A percentile compares a stretch with the other conserved stretches of the same genome.
These are phyloP conservation scores for Echinarachnius parma DNA, from an alignment of 53 echinoderm and acorn worm species.

Conservation along the genomic window DNA sequence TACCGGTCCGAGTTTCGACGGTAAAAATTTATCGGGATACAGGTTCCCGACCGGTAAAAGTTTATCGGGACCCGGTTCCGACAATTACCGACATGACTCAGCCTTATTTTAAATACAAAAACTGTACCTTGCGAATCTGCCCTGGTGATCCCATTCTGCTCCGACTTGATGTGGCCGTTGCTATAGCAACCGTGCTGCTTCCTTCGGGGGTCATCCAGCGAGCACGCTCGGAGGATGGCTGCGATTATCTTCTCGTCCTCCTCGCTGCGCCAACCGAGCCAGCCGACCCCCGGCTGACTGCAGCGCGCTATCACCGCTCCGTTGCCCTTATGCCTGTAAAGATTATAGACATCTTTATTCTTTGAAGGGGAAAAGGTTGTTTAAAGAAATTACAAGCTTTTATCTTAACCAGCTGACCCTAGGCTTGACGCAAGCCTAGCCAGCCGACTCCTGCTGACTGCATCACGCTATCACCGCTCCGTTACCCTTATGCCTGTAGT, in stretches of 20 bases:
- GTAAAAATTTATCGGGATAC: too few species aligned
- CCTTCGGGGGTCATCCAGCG: conserved; percentile 45
- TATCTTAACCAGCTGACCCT: conserved; percentile 85
- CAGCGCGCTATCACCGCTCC: conserved; percentile 93
- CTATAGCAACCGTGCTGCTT: conserved; percentile 36
- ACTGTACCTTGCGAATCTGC: conserved; percentile 62
- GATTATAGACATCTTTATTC: too few species aligned
- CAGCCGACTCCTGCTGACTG: too few species aligned
- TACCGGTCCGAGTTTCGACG: too few species aligned
- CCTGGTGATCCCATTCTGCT: conserved; percentile 36
- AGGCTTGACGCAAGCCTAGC: too few species aligned
- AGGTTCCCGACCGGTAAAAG: too few species aligned
- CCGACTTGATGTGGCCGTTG: conserved; percentile 29
- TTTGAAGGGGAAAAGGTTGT: too few species aligned
- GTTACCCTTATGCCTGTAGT: conserved; percentile 79
- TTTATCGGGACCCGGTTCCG: too few species aligned
- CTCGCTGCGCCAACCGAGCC: conserved; percentile 78
- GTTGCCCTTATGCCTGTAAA: conserved; percentile 71
- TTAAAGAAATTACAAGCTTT: too few species aligned
- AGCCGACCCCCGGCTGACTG: conserved; percentile 90
- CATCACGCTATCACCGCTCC: conserved; percentile 92
- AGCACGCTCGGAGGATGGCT: conserved; percentile 71
- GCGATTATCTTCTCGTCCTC: conserved; percentile 82
- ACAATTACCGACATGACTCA: too few species aligned
- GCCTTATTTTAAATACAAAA: too few species aligned